phyloP scores from a whole-genome alignment of 2,797 vertebrate species.

The Phylloscopus collybita region DNA sequence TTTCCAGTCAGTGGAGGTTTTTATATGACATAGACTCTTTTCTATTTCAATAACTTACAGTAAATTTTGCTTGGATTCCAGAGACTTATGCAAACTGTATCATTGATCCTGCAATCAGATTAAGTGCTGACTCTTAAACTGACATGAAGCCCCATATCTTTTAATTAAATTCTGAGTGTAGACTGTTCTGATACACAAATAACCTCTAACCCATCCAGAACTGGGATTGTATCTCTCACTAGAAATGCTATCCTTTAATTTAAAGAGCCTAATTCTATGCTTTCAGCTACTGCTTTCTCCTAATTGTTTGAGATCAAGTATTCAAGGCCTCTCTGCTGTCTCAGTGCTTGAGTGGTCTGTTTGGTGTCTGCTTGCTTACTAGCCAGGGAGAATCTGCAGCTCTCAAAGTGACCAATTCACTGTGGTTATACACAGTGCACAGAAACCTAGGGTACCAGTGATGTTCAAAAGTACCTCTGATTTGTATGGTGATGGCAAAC shows the following conservation, averaged over 20 bases:
- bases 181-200: not conserved
- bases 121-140: not conserved
- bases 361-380: not conserved
- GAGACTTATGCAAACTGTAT: not conserved
- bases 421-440: accelerated
- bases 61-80: not conserved
- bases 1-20: not conserved
- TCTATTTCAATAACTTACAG: not conserved
- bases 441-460: not conserved
- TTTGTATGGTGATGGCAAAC: not conserved
- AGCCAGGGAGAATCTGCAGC: not conserved
- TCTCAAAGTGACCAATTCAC: not conserved
- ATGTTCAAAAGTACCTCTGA: not conserved
- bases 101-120: not conserved
- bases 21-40: not conserved
- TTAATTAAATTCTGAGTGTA: not conserved
- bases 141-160: not conserved
- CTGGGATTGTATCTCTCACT: not conserved
- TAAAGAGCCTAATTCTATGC: not conserved
- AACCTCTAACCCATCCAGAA: not conserved
- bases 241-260: constrained; percentile 14
- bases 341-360: not conserved
- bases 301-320: constrained; percentile 1
- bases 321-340: not conserved
- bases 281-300: constrained; percentile 9